Base-by-base conservation (phyloP, 2,797 vertebrate species). In the Catostomus latipinnis region DNA sequence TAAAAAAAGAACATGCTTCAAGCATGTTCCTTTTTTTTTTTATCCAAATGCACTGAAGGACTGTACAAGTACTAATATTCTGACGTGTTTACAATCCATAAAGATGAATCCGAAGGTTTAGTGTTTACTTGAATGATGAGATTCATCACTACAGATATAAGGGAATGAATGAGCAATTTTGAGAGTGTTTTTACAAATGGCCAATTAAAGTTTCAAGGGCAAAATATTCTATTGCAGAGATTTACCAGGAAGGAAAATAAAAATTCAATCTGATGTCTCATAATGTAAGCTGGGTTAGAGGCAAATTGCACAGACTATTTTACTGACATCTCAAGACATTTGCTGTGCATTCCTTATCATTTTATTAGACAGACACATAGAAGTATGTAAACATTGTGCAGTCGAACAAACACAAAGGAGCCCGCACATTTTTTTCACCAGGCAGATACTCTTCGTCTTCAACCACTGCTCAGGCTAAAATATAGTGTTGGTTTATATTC, bases 1-100 rank as follows among this genome's bases (percentile, higher is more conserved):
- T 18, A 18, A 22, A 0, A 22, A 22, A 22, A 2, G 22, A 22
- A 22, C 22, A 22, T 22, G 22, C 22, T 22, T 22, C 22, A 22
- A 22, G 22, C 1, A 22, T 18, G 16, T 18, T 18, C 16, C 16
- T 18, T 18, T 18, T 18, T 18, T 18, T 18, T 18, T 18, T 18
- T 18, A 22, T 22, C 22, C 22, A 22, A 22, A 22, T 22, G 22
- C 12, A 52, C 48, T 13, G 16, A 14, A 18, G 48, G 14, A 52
- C 6, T 49, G n/a, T 14, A 3, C n/a, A 53, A 52, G 50, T 43
- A 62, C 60, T 22, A 63, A 52, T 50, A 22, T n/a, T n/a, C 22
- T 53, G 49, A 63, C 53, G 8, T 75, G n/a, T 75, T 75, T 61
- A 54, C 73, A 48, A 46, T 52, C 67, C 57, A 46, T 62, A 61